Evolutionary conservation across 2,888 invertebrate genomes (phyloP).

Genomic region (Drosophila bunnanda): DNA sequence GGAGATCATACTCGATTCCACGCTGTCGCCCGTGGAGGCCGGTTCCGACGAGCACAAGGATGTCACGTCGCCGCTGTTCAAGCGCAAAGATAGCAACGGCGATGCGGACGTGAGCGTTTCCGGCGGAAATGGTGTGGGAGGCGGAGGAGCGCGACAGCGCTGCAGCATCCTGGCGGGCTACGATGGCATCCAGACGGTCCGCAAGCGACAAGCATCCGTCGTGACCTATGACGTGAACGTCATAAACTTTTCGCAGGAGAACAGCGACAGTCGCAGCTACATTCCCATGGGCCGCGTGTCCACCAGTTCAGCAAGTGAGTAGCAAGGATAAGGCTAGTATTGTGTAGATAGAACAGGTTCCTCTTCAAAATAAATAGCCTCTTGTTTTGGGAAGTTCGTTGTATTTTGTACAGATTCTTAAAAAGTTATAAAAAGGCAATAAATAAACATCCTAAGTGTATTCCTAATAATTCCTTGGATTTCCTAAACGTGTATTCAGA

Average conservation of each 20-base stretch:
- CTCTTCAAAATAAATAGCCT: slow-evolving; percentile 1
- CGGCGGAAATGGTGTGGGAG: slow-evolving; percentile 51
- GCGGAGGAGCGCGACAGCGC: slow-evolving; percentile 56
- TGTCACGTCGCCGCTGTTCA: slow-evolving; percentile 80
- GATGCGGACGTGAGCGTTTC: slow-evolving; percentile 70
- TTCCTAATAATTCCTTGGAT: background rate
- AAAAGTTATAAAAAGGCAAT: no score
- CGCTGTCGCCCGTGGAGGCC: slow-evolving; percentile 81
- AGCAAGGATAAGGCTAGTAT: background rate
- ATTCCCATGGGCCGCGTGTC: slow-evolving; percentile 85
- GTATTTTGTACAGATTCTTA: background rate
- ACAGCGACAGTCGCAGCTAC: slow-evolving; percentile 83
- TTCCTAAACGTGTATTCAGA: background rate
- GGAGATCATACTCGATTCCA: slow-evolving; percentile 84
- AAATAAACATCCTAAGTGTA: background rate
- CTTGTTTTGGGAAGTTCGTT: background rate
- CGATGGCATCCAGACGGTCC: slow-evolving; percentile 81
- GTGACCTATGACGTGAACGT: slow-evolving; percentile 85
- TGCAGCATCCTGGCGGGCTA: slow-evolving; percentile 79
- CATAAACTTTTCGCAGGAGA: slow-evolving; percentile 85
- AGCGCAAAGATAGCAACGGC: slow-evolving; percentile 71
- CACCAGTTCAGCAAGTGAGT: slow-evolving; percentile 85
- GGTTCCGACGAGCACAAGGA: slow-evolving; percentile 75
- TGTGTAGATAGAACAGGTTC: slow-evolving; percentile 3
- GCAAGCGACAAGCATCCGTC: slow-evolving; percentile 84